These are phyloP conservation scores for Sebastes melanostomus DNA, from an alignment of 2,797 vertebrate genomes.

Conservation along the genomic window DNA sequence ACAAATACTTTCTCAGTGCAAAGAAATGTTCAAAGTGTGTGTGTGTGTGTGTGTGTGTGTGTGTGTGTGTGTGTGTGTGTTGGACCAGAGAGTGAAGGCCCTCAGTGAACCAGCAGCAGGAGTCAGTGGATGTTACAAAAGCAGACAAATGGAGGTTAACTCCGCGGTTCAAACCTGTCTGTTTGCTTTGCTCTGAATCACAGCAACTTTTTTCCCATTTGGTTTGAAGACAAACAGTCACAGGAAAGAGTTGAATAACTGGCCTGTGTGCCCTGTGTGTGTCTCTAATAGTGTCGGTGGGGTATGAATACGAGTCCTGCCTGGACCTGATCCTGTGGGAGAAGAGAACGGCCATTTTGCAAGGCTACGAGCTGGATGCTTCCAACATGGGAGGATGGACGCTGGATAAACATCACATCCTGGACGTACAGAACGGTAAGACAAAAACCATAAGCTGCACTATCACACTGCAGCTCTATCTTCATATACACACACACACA, in stretches of 20 bases:
- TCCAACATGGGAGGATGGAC: slow-evolving; percentile 98
- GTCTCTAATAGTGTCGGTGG: slow-evolving; percentile 90
- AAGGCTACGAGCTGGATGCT: slow-evolving; percentile 95
- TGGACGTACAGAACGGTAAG: slow-evolving; percentile 95
- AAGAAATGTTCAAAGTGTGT: background rate
- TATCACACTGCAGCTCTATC: background rate
- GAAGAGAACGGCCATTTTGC: slow-evolving; percentile 91
- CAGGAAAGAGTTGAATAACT: background rate
- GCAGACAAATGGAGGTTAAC: slow-evolving; percentile 19
- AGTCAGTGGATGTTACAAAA: slow-evolving; percentile 15
- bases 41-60: background rate
- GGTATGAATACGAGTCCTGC: slow-evolving; percentile 97
- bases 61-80: background rate
- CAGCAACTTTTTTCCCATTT: background rate
- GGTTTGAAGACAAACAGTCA: background rate
- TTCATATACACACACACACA: background rate
- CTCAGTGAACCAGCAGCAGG: background rate
- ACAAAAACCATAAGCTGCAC: background rate
- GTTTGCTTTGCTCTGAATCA: slow-evolving; percentile 14
- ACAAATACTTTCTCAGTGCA: background rate
- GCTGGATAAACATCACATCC: slow-evolving; percentile 92
- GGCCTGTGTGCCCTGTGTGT: background rate
- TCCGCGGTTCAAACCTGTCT: background rate
- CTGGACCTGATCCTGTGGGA: slow-evolving; percentile 97
- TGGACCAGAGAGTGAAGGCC: background rate